A percentile compares a stretch with the other conserved stretches of the same genome.
Conservation (phyloP, 2,797 vertebrate species). For the Margarornis squamiger region DNA sequence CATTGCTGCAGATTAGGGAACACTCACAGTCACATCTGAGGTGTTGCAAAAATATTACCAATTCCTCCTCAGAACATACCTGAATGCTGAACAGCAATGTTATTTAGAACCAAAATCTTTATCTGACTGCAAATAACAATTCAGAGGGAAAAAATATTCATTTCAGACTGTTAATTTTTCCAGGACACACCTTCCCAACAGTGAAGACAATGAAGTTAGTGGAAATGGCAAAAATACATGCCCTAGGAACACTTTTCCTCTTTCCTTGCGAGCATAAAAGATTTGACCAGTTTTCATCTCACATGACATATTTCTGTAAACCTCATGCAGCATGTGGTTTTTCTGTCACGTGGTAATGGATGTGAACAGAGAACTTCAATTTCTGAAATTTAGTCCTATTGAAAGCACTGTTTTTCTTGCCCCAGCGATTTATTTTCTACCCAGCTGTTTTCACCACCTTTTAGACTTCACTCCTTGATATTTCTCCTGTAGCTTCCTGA, state of each 20-base stretch:
- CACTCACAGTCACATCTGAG: background rate
- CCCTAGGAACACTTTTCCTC: background rate
- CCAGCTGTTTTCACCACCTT: background rate
- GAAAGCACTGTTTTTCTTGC: background rate
- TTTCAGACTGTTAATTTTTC: background rate
- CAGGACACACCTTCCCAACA: background rate
- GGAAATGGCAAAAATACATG: background rate
- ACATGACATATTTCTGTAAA: background rate
- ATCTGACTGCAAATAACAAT: background rate
- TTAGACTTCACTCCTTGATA: background rate
- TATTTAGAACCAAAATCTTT: background rate
- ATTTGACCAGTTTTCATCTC: background rate
- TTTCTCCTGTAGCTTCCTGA: background rate
- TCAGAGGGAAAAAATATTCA: background rate
- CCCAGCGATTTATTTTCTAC: background rate
- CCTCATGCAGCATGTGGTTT: background rate
- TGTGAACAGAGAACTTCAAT: background rate
- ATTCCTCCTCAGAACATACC: background rate
- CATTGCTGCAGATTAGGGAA: background rate
- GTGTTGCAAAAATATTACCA: background rate
- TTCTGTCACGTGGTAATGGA: background rate
- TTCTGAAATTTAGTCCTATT: background rate
- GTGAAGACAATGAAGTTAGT: background rate
- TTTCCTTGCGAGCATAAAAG: background rate
- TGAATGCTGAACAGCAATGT: background rate